Conservation (phyloP, 2,113 vertebrate species). For the Myiopsitta monachus region DNA sequence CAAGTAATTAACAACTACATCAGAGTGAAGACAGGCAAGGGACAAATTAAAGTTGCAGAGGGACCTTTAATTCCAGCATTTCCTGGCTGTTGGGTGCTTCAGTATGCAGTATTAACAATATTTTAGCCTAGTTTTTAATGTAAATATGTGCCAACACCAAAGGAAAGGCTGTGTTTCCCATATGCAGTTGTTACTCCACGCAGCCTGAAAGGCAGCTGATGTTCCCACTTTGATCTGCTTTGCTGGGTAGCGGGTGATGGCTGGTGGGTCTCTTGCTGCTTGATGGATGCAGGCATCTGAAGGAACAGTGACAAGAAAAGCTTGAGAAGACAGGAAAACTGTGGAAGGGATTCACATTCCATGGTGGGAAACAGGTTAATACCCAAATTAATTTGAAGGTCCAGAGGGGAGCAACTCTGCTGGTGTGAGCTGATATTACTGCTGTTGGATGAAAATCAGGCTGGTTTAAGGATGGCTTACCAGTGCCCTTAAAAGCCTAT, state of each 20-base stretch:
- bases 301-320: neutral
- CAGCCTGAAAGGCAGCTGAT: fast-evolving
- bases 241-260: fast-evolving
- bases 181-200: fast-evolving
- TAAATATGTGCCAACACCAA: fast-evolving
- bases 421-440: neutral
- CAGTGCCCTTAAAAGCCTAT: neutral
- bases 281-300: fast-evolving
- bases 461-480: neutral
- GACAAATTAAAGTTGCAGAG: slow-evolving; percentile 22
- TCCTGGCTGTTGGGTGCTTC: neutral
- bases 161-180: neutral
- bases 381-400: neutral
- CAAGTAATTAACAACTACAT: slow-evolving; percentile 29
- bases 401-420: too few relatives aligned
- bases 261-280: fast-evolving
- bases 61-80: neutral
- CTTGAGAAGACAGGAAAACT: fast-evolving
- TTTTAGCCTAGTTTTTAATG: neutral
- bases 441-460: neutral
- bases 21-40: neutral
- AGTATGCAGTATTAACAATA: neutral
- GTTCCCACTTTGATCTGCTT: fast-evolving
- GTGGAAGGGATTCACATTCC: fast-evolving
- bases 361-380: neutral